A percentile compares a stretch with the other conserved stretches of the same genome.
Evolutionary conservation across 2,113 vertebrate genomes (phyloP).

Genomic region (Perca flavescens): DNA sequence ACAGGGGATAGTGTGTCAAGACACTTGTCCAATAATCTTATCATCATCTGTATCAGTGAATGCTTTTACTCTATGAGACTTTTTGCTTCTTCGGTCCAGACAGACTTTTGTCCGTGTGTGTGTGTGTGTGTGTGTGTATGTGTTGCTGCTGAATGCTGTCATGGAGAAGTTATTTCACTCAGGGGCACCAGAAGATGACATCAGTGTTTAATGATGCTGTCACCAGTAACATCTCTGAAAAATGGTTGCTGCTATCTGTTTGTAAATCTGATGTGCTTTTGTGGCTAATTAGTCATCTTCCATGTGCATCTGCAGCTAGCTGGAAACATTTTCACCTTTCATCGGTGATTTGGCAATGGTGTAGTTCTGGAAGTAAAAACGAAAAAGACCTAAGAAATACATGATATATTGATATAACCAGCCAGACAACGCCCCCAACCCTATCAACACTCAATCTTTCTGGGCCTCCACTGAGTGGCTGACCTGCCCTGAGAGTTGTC

Average conservation of each 20-base stretch:
- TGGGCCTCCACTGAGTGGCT: constrained; percentile 33
- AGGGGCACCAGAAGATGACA: constrained; percentile 50
- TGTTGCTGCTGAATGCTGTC: constrained; percentile 41
- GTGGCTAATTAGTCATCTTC: constrained; percentile 56
- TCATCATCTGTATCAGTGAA: constrained; percentile 36
- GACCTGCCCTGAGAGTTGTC: constrained; percentile 53
- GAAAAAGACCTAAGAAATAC: constrained; percentile 13
- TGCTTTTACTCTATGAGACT: constrained; percentile 26
- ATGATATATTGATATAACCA: constrained; percentile 11
- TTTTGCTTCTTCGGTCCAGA: constrained; percentile 30
- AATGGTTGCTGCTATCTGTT: constrained; percentile 47
- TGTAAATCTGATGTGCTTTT: constrained; percentile 53
- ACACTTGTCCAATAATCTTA: constrained; percentile 34
- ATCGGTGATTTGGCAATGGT: constrained; percentile 3
- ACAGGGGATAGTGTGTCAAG: constrained; percentile 32
- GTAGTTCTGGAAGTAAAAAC: constrained; percentile 15
- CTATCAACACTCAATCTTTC: constrained; percentile 31
- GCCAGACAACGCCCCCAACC: constrained; percentile 2
- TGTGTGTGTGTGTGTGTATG: background rate
- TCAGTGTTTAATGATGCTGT: constrained; percentile 56
- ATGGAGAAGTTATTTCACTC: constrained; percentile 44
- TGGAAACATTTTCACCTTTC: constrained; percentile 40
- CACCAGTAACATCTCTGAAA: constrained; percentile 48
- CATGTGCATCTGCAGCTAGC: constrained; percentile 33
- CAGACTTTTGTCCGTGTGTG: constrained; percentile 1